Evolutionary conservation across 2,113 vertebrate species (phyloP).

Genomic region (Passer domesticus): DNA sequence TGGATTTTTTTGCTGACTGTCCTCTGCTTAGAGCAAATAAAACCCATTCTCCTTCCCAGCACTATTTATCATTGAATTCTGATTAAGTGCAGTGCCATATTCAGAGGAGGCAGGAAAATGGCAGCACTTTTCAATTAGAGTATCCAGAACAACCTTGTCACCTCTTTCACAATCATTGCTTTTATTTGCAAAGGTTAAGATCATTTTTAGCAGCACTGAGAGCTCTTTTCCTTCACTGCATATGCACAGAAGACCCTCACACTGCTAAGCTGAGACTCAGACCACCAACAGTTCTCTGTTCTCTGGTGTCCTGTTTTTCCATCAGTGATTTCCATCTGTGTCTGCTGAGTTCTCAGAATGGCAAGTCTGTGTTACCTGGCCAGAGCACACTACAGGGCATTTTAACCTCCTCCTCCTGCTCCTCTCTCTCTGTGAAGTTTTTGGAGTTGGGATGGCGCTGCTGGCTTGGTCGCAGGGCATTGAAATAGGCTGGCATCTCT

Average conservation of each 20-base stretch:
- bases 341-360: not conserved
- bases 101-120: constrained; percentile 2
- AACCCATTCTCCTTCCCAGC: not conserved
- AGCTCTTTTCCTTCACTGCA: not conserved
- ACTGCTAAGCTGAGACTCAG: not conserved
- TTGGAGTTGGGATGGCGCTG: not conserved
- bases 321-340: not conserved
- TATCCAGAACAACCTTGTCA: constrained; percentile 4
- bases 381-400: not conserved
- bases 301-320: not conserved
- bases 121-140: not conserved
- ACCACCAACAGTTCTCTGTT: not conserved
- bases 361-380: not conserved
- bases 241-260: not conserved
- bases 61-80: not conserved
- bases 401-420: not conserved
- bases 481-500: not conserved
- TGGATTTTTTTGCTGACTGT: not conserved
- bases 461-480: not conserved
- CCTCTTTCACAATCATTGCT: not conserved
- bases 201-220: not conserved
- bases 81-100: not conserved
- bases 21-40: not conserved
- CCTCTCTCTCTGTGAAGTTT: not conserved
- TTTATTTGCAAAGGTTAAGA: constrained; percentile 39